Percentiles rank a stretch among this genome's conserved stretches.
phyloP scores from a whole-genome alignment of 2,797 vertebrate genomes.

The Anas flavirostris region DNA sequence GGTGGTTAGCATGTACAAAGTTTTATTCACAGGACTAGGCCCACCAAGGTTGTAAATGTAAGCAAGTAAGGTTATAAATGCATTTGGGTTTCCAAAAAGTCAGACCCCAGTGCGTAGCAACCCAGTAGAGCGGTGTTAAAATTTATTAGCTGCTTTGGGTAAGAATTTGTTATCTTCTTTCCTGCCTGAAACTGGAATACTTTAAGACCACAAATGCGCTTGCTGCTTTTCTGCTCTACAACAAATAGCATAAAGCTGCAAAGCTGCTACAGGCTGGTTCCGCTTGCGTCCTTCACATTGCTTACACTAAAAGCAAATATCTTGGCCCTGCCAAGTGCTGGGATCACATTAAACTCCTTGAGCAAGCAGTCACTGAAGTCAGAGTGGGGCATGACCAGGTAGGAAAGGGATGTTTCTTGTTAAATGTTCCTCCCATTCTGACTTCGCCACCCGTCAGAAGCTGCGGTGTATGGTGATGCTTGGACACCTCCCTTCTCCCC shows the following conservation, averaged over 20 bases:
- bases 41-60: background rate
- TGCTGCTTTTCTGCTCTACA: background rate
- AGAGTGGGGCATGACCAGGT: background rate
- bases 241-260: background rate
- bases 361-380: background rate
- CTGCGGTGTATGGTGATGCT: background rate
- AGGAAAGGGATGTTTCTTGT: background rate
- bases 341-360: background rate
- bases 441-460: background rate
- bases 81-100: background rate
- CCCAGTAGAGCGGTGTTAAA: conserved; percentile 39
- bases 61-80: conserved; percentile 18
- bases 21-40: background rate
- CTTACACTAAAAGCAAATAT: background rate
- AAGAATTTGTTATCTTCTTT: background rate
- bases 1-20: background rate
- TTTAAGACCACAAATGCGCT: conserved; percentile 12
- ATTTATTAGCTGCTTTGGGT: conserved; percentile 29
- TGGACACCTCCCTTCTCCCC: background rate
- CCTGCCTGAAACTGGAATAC: conserved; percentile 21
- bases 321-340: background rate
- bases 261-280: background rate
- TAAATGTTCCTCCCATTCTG: background rate
- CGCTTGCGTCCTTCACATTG: background rate
- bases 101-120: background rate